Conservation (phyloP, 2,797 vertebrate genomes). For the Pristis pectinata region DNA sequence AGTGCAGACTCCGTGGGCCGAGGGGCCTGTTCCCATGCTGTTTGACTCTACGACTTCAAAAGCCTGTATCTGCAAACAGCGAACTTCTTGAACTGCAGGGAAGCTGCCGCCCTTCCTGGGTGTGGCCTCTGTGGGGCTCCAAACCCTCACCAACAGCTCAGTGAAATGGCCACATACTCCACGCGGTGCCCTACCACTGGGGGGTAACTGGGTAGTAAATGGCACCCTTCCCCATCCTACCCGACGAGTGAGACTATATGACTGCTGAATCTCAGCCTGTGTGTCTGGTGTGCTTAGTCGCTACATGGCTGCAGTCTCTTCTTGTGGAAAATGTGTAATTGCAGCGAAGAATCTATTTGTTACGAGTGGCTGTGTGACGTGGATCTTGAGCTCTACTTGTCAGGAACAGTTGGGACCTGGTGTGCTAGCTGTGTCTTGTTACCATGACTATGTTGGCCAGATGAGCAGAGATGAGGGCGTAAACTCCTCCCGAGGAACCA, state of each 20-base stretch:
- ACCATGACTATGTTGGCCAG: slow-evolving; percentile 97
- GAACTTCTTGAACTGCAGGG: too few relatives aligned
- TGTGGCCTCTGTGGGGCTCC: not conserved
- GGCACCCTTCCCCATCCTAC: not conserved
- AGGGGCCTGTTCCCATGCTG: too few relatives aligned
- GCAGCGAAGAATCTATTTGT: not conserved
- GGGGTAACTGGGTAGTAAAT: not conserved
- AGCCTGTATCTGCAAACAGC: too few relatives aligned
- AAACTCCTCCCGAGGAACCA: slow-evolving; percentile 93
- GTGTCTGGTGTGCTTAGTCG: not conserved
- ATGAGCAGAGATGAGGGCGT: slow-evolving; percentile 93
- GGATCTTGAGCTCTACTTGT: not conserved
- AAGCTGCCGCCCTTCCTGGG: not conserved
- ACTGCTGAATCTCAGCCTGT: too few relatives aligned
- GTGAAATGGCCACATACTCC: not conserved
- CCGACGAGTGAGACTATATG: not conserved
- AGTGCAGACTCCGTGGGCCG: too few relatives aligned
- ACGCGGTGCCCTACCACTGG: not conserved
- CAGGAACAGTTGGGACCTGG: too few relatives aligned
- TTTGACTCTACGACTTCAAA: too few relatives aligned
- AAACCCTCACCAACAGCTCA: not conserved
- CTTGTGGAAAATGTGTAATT: not conserved
- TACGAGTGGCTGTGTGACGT: not conserved
- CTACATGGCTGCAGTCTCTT: not conserved
- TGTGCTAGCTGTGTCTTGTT: slow-evolving; percentile 46